phyloP scores from a whole-genome alignment of 1,140 invertebrate species.

The Lutraria rhynchaena region DNA sequence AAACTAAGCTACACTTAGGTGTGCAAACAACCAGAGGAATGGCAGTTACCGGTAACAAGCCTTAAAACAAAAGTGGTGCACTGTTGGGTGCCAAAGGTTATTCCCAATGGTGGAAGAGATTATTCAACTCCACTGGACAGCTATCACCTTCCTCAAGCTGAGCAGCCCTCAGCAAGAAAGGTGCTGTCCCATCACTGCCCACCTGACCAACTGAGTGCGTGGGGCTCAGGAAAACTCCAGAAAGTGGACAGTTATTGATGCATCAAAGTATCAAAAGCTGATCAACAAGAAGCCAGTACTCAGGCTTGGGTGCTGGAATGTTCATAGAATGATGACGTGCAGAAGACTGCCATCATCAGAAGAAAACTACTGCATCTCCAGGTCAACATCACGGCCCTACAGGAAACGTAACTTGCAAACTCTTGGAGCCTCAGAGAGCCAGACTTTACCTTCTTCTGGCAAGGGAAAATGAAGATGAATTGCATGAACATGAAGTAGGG shows the following conservation, averaged over 20 bases:
- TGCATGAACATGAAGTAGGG: constrained; percentile 29
- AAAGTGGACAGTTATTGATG: constrained; percentile 22
- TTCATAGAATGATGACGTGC: background rate
- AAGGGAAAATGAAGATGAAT: constrained; percentile 22
- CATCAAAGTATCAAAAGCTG: constrained; percentile 24
- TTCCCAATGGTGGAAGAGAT: constrained; percentile 18
- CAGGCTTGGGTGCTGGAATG: constrained; percentile 35
- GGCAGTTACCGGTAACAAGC: constrained; percentile 26
- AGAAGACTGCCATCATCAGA: constrained; percentile 52
- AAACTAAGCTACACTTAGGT: background rate
- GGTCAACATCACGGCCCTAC: constrained; percentile 25
- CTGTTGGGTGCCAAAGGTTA: constrained; percentile 15
- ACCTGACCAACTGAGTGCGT: constrained; percentile 38
- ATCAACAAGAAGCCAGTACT: constrained; percentile 8
- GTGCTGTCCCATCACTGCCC: constrained; percentile 27
- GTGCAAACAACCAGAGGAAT: constrained; percentile 18
- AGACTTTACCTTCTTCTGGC: constrained; percentile 59
- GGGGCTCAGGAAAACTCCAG: constrained; percentile 2
- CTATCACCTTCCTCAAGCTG: constrained; percentile 12
- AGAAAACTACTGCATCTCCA: constrained; percentile 36
- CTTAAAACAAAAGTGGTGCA: constrained; percentile 1
- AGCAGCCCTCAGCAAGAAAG: constrained; percentile 28
- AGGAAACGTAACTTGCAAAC: constrained; percentile 46
- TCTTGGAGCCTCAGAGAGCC: constrained; percentile 31
- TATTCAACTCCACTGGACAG: no score